Conservation (phyloP, 1,140 invertebrate species). For the Pogonomyrmex barbatus region DNA sequence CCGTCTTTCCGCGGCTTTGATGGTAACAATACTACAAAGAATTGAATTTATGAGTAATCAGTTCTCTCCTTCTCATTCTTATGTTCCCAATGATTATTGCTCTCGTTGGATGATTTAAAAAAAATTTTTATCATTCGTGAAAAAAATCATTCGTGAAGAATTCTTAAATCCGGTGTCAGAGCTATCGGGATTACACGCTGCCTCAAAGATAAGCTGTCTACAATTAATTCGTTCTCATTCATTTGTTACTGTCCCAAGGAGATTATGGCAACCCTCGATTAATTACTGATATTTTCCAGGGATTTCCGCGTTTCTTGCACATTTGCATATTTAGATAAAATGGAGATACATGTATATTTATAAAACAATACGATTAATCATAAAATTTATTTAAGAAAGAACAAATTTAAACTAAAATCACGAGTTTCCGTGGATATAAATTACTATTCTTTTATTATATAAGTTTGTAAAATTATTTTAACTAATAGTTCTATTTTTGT, state of each 20-base stretch:
- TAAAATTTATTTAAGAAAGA: background rate
- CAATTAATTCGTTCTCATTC: slow-evolving; percentile 37
- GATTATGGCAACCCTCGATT: slow-evolving; percentile 50
- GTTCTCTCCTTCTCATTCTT: slow-evolving; percentile 26
- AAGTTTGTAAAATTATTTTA: background rate
- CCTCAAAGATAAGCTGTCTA: slow-evolving; percentile 7
- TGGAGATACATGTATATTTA: background rate
- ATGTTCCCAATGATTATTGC: slow-evolving; percentile 3
- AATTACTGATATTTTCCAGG: slow-evolving; percentile 33
- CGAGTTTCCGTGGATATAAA: background rate
- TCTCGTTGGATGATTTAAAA: slow-evolving; percentile 14
- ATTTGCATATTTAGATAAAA: slow-evolving; percentile 32
- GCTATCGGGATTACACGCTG: slow-evolving; percentile 5
- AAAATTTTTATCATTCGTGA: slow-evolving; percentile 9
- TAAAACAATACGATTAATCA: background rate
- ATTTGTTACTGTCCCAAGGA: background rate
- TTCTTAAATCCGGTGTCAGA: background rate
- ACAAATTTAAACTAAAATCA: background rate
- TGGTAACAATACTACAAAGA: slow-evolving; percentile 75
- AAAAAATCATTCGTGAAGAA: background rate
- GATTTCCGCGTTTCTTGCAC: background rate
- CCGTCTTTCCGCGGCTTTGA: slow-evolving; percentile 55
- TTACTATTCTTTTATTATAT: background rate
- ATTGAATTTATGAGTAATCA: slow-evolving; percentile 74
- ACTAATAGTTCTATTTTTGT: background rate